These are phyloP conservation scores for Drosophila diplacantha DNA, from an alignment of 2,888 invertebrate genomes.

Conservation along the genomic window DNA sequence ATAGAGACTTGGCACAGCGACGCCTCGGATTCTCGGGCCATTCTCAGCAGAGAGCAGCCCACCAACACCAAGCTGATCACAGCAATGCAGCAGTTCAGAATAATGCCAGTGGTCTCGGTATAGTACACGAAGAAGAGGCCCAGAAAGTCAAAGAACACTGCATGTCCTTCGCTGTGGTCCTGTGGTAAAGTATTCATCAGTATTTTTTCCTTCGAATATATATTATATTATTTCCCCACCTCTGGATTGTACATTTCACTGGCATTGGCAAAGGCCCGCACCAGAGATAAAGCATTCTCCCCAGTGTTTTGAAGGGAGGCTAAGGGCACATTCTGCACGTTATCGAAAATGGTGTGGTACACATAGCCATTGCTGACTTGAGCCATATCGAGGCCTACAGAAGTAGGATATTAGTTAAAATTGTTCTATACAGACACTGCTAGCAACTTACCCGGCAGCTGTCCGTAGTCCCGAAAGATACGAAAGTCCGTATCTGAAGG, in stretches of 20 bases:
- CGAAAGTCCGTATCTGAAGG: conserved; percentile 85
- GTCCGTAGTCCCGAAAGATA: conserved; percentile 82
- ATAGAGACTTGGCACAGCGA: conserved; percentile 54
- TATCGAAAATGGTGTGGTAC: conserved; percentile 87
- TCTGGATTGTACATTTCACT: conserved; percentile 69
- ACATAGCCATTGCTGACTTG: conserved; percentile 86
- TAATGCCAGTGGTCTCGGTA: conserved; percentile 78
- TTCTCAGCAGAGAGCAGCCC: conserved; percentile 63
- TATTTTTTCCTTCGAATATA: neutral
- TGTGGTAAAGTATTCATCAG: conserved; percentile 40
- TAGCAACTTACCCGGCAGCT: conserved; percentile 79
- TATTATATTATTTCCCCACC: conserved; percentile 42
- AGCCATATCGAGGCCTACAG: conserved; percentile 85
- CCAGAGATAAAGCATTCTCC: conserved; percentile 82
- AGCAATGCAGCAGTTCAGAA: conserved; percentile 75
- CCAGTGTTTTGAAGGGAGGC: conserved; percentile 86
- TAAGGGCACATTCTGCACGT: conserved; percentile 80
- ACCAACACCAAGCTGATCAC: conserved; percentile 72
- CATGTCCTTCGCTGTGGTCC: conserved; percentile 76
- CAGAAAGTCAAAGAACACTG: conserved; percentile 86
- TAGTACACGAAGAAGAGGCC: conserved; percentile 84
- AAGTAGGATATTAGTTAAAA: neutral
- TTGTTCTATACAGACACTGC: neutral
- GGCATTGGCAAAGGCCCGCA: conserved; percentile 78
- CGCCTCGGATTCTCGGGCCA: conserved; percentile 61